Conservation (phyloP, 2,797 vertebrate species). For the Mormyrops boulengeri region DNA sequence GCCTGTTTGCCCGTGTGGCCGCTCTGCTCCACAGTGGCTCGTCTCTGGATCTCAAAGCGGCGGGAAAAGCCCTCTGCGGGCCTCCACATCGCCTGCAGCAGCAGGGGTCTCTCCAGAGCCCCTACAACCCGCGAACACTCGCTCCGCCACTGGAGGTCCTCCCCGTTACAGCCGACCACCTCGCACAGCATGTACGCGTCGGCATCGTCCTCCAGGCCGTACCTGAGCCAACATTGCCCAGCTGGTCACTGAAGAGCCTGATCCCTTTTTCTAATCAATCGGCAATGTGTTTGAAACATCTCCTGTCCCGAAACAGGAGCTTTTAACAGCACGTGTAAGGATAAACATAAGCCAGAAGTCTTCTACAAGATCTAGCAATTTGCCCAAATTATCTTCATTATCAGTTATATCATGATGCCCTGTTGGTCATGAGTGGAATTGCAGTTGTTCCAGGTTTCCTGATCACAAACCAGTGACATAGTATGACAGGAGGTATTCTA, state of each 20-base stretch:
- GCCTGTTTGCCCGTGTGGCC: slow-evolving; percentile 54
- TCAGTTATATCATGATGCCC: background rate
- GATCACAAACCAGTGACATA: background rate
- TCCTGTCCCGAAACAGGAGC: background rate
- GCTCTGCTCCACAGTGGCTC: slow-evolving; percentile 49
- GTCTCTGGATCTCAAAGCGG: slow-evolving; percentile 66
- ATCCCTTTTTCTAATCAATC: background rate
- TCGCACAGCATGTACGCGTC: slow-evolving; percentile 62
- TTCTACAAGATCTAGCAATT: background rate
- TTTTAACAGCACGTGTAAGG: background rate
- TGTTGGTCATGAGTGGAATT: background rate
- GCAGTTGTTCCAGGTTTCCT: background rate
- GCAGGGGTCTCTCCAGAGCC: slow-evolving; percentile 61
- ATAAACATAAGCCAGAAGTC: background rate
- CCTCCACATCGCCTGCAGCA: slow-evolving; percentile 71
- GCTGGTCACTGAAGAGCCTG: background rate
- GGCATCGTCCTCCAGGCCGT: slow-evolving; percentile 65
- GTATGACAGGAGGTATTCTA: background rate
- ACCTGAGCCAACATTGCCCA: slow-evolving; percentile 43
- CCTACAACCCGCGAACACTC: slow-evolving; percentile 67
- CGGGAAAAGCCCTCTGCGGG: slow-evolving; percentile 69
- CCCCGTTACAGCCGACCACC: slow-evolving; percentile 57
- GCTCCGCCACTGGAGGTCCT: slow-evolving; percentile 60
- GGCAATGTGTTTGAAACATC: background rate
- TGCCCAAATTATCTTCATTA: background rate